These are phyloP conservation scores for Aphaenogaster ashmeadi DNA, from an alignment of 1,140 invertebrate genomes.

Conservation along the genomic window DNA sequence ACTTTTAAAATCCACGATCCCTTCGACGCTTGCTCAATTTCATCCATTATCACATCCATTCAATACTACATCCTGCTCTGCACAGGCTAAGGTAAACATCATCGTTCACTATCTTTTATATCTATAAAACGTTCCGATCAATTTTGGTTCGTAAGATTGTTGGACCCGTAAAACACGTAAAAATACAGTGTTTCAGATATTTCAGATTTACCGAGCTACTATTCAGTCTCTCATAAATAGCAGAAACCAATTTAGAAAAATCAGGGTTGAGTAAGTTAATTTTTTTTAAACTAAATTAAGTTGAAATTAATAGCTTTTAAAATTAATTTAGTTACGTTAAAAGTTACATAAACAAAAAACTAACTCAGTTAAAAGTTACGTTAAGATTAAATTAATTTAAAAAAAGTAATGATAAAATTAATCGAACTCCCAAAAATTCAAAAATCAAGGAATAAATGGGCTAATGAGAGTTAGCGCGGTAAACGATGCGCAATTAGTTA, in stretches of 20 bases:
- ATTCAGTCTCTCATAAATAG: neutral
- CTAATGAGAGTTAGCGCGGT: too few species aligned
- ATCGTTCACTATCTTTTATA: slow-evolving; percentile 77
- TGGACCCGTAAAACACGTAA: neutral
- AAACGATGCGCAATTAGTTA: too few species aligned
- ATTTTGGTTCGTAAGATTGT: neutral
- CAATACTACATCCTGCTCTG: slow-evolving; percentile 80
- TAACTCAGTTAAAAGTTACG: too few species aligned
- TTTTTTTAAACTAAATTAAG: too few species aligned
- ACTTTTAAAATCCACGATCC: slow-evolving; percentile 70
- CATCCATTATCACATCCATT: slow-evolving; percentile 75
- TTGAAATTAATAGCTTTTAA: too few species aligned
- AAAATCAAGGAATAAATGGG: too few species aligned
- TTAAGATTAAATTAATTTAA: too few species aligned
- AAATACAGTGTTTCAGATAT: neutral
- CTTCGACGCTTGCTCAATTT: slow-evolving; percentile 71
- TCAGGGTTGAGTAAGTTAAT: too few species aligned
- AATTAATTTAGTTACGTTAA: too few species aligned
- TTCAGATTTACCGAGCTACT: slow-evolving; percentile 17
- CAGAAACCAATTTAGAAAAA: neutral
- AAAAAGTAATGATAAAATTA: too few species aligned
- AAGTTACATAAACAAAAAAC: too few species aligned
- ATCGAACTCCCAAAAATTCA: too few species aligned
- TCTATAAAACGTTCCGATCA: slow-evolving; percentile 45
- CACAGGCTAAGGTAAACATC: slow-evolving; percentile 83